Base-by-base conservation (phyloP, 2,797 vertebrate species). In the Lagocephalus sceleratus region DNA sequence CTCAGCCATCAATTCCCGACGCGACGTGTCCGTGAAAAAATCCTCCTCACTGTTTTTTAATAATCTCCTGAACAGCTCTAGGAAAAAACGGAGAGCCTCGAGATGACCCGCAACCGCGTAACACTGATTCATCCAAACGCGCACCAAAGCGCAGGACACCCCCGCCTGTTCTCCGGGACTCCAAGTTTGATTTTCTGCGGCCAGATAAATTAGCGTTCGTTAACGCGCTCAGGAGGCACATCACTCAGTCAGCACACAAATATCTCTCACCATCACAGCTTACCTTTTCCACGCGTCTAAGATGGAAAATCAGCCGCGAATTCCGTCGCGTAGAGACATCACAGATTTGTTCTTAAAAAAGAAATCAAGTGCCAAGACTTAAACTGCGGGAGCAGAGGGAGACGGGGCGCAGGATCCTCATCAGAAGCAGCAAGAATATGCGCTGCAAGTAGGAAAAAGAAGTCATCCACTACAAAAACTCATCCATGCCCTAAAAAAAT, bases 281-380 rank as follows among this genome's bases (percentile, higher is more conserved):
- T 89, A 92, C 90, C 91, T 86, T 89, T 66, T 79, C 68, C 75
- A 71, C 71, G 72, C 40, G 68, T 44, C 19, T 20, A 20, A 10
- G 75, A 58, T 59, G 83, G 57, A 65, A 76, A 85, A 76, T 89
- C 87, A 91, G 68, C 86, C 73, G 77, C 71, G 87, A 73, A 83
- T 82, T 64, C 77, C 79, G 85, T 78, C 82, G 90, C 88, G 89
- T 78, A 75, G 82, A 85, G 78, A 76, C 90, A 91, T 92, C 89
- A 71, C 76, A 73, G 90, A 75, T 85, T 85, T 75, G 78, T 74
- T 35, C 8, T 35, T 35, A 82, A 82, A 83, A 47, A 25, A 47
- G n/a, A 26, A 65, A 66, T 79, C 15, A 83, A 83, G 85, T 89
- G 83, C 87, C 87, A 83, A 75, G 81, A 83, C 85, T 87, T 77